Conservation (phyloP, 2,113 vertebrate species). For the Poecile atricapillus region DNA sequence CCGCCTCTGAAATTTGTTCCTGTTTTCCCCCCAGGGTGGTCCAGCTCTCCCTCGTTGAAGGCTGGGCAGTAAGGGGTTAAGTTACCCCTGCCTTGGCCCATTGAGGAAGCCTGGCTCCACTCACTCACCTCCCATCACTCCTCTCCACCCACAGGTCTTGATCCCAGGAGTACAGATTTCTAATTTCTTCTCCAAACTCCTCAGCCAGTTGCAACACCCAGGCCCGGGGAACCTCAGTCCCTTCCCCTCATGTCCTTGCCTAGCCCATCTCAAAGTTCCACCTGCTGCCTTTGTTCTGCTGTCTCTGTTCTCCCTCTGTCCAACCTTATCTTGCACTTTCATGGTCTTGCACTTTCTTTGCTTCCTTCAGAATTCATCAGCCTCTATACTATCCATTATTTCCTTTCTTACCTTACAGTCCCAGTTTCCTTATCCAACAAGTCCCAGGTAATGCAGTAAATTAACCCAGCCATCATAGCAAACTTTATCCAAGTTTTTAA, state of each 20-base stretch:
- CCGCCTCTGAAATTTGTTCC: neutral
- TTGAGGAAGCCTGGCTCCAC: neutral
- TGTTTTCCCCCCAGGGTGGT: accelerated
- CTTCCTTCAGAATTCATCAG: neutral
- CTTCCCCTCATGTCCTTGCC: neutral
- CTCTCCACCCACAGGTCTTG: neutral
- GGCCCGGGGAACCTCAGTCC: neutral
- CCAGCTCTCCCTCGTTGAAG: accelerated
- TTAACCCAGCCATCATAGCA: neutral
- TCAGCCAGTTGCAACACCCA: neutral
- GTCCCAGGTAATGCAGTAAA: neutral
- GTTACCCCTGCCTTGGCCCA: accelerated
- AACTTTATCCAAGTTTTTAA: neutral
- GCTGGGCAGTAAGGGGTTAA: neutral
- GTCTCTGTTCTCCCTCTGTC: neutral
- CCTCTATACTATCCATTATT: neutral
- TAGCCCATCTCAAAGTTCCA: neutral
- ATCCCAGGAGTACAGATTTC: neutral
- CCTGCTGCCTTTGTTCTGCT: neutral
- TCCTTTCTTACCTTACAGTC: neutral
- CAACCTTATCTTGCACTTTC: neutral
- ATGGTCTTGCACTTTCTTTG: neutral
- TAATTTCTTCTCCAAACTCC: neutral
- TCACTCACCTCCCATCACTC: neutral
- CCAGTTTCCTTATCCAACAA: neutral